Evolutionary conservation across 2,113 vertebrate species (phyloP).

Genomic region (Casuarius casuarius): DNA sequence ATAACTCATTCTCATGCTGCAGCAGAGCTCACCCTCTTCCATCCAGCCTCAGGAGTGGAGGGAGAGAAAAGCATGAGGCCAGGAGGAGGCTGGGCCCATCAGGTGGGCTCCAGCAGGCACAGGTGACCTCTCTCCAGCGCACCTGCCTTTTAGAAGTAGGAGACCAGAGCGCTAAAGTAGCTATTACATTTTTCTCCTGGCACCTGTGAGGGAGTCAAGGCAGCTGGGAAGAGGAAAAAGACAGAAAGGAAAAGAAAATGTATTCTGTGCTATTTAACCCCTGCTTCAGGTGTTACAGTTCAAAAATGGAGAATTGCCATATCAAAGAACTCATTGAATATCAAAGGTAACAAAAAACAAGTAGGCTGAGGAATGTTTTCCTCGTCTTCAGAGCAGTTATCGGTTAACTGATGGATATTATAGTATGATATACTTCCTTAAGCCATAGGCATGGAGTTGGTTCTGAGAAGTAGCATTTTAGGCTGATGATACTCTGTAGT

Average conservation of each 20-base stretch:
- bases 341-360: conserved; percentile 17
- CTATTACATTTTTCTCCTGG: neutral
- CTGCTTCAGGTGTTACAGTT: conserved; percentile 29
- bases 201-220: neutral
- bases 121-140: neutral
- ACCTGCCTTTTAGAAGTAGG: neutral
- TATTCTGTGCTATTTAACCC: conserved; percentile 1
- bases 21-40: neutral
- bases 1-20: neutral
- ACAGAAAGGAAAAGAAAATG: neutral
- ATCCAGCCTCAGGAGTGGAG: rapidly evolving
- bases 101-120: neutral
- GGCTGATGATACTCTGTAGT: neutral
- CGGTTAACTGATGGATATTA: rapidly evolving
- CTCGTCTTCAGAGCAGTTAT: neutral
- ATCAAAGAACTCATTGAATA: conserved; percentile 62
- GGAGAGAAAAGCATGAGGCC: neutral
- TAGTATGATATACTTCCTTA: neutral
- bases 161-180: neutral
- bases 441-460: neutral
- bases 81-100: neutral
- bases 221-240: neutral
- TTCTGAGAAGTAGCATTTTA: neutral
- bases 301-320: conserved; percentile 32
- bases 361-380: neutral